Base-by-base conservation (phyloP, 1,140 invertebrate species). In the Drosophila triauraria region DNA sequence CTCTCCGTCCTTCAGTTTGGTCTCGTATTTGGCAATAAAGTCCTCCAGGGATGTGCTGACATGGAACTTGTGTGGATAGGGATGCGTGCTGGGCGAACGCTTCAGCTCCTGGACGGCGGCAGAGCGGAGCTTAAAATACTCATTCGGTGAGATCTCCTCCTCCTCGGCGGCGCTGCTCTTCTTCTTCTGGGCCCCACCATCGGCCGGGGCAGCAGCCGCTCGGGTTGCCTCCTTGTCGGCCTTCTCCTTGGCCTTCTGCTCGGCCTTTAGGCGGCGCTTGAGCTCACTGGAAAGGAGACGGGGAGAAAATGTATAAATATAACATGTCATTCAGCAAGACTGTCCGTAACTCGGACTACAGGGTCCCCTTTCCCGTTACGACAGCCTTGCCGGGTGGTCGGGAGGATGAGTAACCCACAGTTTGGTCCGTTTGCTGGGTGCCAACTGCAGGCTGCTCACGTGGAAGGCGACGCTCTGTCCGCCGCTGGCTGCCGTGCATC, bases 51-150 rank as follows among this genome's bases (percentile, higher is more conserved):
- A 99, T 25, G 96, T 97, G 4, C 96, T 95, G 0, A 99, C 99
- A 94, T 98, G 94, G 91, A 99, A 99, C 94, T 99, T 99, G 93
- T 99, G 99, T 20, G 99, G 99, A 93, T 99, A 99, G n/a, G 99
- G 98, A 93, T 97, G 95, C 23, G 96, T 94, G n/a, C 95, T 95
- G 1, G 94, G 94, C 9, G 93, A 92, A 67, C 94, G 93, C 94
- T 99, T 99, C 5, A 98, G 93, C 43, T 97, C 95, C 46, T 95
- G 94, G 20, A 99, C 94, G 30, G 96, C 95, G 64, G 95, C 94
- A 1, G 95, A 95, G 71, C 99, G 94, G 25, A 99, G 91, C 92
- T 98, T 97, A 82, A 97, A 98, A 93, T 98, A 99, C 94, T 99
- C 98, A 95, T 98, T 98, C 38, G 98, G 97, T 93, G 96, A 98